These are phyloP conservation scores for Tachypleus tridentatus DNA, from an alignment of 1,140 invertebrate genomes.

Conservation along the genomic window DNA sequence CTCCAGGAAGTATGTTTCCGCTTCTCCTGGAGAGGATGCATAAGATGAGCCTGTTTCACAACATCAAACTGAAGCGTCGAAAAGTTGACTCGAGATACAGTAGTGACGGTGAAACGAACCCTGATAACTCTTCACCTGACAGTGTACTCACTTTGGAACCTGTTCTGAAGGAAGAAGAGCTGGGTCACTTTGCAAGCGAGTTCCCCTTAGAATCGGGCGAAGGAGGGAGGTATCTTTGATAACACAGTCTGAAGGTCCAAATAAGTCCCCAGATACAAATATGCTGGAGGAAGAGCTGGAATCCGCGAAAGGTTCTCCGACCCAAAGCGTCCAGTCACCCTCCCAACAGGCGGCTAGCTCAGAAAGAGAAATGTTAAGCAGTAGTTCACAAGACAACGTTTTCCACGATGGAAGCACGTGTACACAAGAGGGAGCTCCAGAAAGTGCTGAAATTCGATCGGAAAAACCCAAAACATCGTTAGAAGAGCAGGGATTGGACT, in stretches of 20 bases:
- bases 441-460: too few species aligned
- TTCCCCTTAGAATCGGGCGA: constrained; percentile 3
- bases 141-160: constrained; percentile 5
- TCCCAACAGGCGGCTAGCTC: too few species aligned
- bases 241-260: constrained; percentile 6
- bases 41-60: too few species aligned
- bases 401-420: constrained; percentile 12
- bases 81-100: constrained; percentile 14
- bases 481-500: constrained; percentile 1
- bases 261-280: not conserved
- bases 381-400: constrained; percentile 9
- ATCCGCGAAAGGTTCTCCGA: not conserved
- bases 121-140: constrained; percentile 6
- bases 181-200: constrained; percentile 7
- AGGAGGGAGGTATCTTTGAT: constrained; percentile 5
- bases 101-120: constrained; percentile 14
- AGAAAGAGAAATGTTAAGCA: too few species aligned
- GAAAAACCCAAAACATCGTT: too few species aligned
- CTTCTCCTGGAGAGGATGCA: too few species aligned
- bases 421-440: not conserved
- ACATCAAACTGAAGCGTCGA: not conserved
- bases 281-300: constrained; percentile 4
- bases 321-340: too few species aligned
- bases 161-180: constrained; percentile 3
- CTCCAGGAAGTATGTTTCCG: too few species aligned